Evolutionary conservation across 2,888 invertebrate species (phyloP).

Genomic region (Tachina grossa): DNA sequence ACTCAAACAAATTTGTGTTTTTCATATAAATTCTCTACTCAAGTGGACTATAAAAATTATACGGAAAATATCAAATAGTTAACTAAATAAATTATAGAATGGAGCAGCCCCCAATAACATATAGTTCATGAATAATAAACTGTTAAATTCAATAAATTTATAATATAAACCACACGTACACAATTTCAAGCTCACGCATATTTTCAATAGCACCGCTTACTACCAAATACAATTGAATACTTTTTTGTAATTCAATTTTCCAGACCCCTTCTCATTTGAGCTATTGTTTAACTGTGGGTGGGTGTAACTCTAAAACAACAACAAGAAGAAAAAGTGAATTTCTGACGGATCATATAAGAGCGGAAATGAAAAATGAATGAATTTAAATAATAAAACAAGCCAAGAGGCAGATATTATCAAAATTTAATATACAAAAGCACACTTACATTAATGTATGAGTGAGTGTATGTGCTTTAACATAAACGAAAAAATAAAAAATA

Average conservation of each 20-base stretch:
- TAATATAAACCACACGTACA: constrained; percentile 54
- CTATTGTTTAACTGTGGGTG: constrained; percentile 32
- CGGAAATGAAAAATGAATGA: constrained; percentile 65
- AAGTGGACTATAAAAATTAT: too few relatives aligned
- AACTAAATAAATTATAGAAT: neutral
- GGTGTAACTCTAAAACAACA: constrained; percentile 54
- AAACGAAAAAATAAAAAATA: neutral
- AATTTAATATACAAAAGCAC: constrained; percentile 4
- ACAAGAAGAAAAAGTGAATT: constrained; percentile 18
- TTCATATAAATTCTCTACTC: too few relatives aligned
- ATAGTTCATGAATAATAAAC: constrained; percentile 31
- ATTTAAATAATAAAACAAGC: constrained; percentile 62
- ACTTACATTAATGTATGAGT: neutral
- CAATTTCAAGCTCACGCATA: constrained; percentile 51
- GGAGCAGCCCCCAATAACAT: neutral
- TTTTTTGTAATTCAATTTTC: constrained; percentile 8
- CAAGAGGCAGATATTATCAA: constrained; percentile 52
- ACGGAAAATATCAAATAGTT: too few relatives aligned
- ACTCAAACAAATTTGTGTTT: too few relatives aligned
- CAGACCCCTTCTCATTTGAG: neutral
- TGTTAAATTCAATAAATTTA: constrained; percentile 59
- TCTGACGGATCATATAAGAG: constrained; percentile 52
- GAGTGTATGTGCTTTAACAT: too few relatives aligned
- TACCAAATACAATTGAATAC: constrained; percentile 5
- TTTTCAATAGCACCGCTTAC: constrained; percentile 25